A percentile compares a stretch with the other conserved stretches of the same genome.
phyloP scores from a whole-genome alignment of 2,888 invertebrate genomes.

The Leptinotarsa haldemani region DNA sequence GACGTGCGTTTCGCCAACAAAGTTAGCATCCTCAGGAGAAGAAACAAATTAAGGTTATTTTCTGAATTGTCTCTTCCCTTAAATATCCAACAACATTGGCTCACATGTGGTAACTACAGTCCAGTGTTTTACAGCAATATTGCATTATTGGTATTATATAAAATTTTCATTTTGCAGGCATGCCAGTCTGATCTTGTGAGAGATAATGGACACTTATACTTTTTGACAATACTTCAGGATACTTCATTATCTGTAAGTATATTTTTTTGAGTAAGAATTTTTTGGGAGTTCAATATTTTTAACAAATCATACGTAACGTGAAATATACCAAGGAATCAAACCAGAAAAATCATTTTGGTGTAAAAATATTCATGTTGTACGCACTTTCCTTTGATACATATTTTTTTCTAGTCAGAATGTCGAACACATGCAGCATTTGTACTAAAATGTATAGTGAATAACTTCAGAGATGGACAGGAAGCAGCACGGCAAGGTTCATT shows the following conservation, averaged over 20 bases:
- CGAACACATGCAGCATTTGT: conserved; percentile 96
- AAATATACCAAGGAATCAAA: too few relatives aligned
- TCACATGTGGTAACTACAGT: too few relatives aligned
- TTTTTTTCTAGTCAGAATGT: conserved; percentile 75
- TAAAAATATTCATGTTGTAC: too few relatives aligned
- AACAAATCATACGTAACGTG: too few relatives aligned
- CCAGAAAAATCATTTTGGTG: too few relatives aligned
- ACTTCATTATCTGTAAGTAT: conserved; percentile 80
- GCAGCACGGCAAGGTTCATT: conserved; percentile 90
- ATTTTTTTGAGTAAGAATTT: neutral
- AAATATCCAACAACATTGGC: too few relatives aligned
- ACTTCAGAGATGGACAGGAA: conserved; percentile 89
- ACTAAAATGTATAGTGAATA: conserved; percentile 91
- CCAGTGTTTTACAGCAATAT: too few relatives aligned
- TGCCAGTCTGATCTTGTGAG: conserved; percentile 96
- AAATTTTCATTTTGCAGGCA: conserved; percentile 71
- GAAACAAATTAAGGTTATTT: too few relatives aligned
- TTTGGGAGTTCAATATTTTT: neutral
- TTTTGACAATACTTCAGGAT: conserved; percentile 92
- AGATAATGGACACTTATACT: conserved; percentile 94
- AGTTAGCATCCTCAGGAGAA: too few relatives aligned
- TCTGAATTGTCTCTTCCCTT: too few relatives aligned
- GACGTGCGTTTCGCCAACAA: too few relatives aligned
- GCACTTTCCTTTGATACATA: neutral
- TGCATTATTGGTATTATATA: conserved; percentile 12